Conservation (phyloP, 2,113 vertebrate species). For the Corythoichthys haematopterus region DNA sequence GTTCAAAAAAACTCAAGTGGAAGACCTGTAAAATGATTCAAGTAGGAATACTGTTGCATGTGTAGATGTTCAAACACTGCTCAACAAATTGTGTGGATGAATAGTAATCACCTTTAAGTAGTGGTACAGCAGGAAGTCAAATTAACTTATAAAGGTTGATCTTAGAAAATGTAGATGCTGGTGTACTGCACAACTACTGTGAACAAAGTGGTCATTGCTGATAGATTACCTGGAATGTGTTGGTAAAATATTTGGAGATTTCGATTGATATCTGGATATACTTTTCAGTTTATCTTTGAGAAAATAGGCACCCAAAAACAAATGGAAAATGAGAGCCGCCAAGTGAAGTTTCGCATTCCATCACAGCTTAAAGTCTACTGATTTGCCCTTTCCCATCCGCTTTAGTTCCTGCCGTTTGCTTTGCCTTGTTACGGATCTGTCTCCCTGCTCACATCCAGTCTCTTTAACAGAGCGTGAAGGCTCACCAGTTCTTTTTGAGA, state of each 20-base stretch:
- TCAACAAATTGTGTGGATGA: neutral
- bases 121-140: neutral
- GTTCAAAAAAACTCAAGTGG: neutral
- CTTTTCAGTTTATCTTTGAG: neutral
- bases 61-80: neutral
- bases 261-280: neutral
- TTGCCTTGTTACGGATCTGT: slow-evolving; percentile 50
- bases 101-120: neutral
- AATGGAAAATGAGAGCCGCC: slow-evolving; percentile 16
- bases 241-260: neutral
- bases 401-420: slow-evolving; percentile 55
- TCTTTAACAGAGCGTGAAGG: slow-evolving; percentile 47
- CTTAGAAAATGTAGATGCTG: neutral
- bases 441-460: slow-evolving; percentile 35
- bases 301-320: slow-evolving; percentile 5
- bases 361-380: slow-evolving; percentile 57
- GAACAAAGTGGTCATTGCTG: neutral
- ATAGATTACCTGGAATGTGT: neutral
- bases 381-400: slow-evolving; percentile 60
- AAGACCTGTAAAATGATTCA: neutral
- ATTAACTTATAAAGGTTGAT: too few species aligned
- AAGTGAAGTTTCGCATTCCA: slow-evolving; percentile 44
- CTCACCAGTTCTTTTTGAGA: slow-evolving; percentile 26
- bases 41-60: neutral
- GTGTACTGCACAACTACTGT: too few species aligned